Percentiles rank a stretch among this genome's conserved stretches.
Conservation (phyloP, 2,113 vertebrate genomes). For the Pituophis catenifer region DNA sequence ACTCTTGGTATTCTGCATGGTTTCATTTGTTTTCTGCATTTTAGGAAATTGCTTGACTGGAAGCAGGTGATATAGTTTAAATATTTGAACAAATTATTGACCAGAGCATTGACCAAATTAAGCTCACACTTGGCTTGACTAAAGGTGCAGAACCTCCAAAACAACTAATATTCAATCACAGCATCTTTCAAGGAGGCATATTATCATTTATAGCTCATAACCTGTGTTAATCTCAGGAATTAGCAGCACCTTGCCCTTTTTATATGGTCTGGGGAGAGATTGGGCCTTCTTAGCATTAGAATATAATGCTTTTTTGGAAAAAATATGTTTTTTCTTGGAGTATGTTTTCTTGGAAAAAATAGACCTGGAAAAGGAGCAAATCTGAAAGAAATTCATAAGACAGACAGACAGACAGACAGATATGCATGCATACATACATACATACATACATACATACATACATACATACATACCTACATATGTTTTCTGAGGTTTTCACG, state of each 20-base stretch:
- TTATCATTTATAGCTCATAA: neutral
- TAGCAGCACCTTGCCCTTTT: neutral
- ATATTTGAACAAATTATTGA: neutral
- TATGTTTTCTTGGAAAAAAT: neutral
- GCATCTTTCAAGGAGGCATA: neutral
- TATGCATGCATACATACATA: too few species aligned
- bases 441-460: too few species aligned
- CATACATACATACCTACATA: too few species aligned
- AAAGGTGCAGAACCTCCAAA: neutral
- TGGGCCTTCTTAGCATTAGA: neutral
- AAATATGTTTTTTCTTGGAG: too few species aligned
- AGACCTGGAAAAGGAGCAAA: neutral
- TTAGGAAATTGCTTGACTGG: conserved; percentile 45
- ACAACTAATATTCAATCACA: neutral
- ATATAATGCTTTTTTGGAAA: neutral
- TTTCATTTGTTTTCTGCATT: conserved; percentile 32
- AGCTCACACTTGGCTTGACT: neutral
- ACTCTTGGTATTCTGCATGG: conserved; percentile 1
- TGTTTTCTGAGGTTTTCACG: too few species aligned
- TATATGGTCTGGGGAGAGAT: neutral
- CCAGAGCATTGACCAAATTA: neutral
- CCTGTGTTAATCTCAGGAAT: neutral
- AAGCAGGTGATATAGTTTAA: conserved; percentile 28
- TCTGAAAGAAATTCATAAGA: neutral
- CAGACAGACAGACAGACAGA: too few species aligned